A percentile compares a stretch with the other conserved stretches of the same genome.
Conservation (phyloP, 2,113 vertebrate species). For the Arvicanthis niloticus region DNA sequence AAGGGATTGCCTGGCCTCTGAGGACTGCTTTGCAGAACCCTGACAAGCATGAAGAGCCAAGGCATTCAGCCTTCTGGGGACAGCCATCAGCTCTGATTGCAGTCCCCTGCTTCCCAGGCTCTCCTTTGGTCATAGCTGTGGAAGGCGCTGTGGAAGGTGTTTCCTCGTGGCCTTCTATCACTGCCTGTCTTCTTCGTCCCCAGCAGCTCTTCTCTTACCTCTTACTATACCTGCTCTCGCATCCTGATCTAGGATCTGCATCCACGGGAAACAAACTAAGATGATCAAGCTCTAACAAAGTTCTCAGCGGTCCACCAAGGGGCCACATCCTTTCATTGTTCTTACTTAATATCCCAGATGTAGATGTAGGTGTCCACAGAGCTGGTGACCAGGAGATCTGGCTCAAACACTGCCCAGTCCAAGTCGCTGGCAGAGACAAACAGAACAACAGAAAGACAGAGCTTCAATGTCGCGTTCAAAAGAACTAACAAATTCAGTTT, state of each 20-base stretch:
- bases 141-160: too few species aligned
- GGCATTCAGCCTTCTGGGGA: not conserved
- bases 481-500: not conserved
- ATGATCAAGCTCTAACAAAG: not conserved
- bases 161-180: not conserved
- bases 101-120: not conserved
- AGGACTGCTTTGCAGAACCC: not conserved
- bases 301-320: not conserved
- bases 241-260: not conserved
- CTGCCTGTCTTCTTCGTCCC: not conserved
- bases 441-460: not conserved
- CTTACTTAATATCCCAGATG: slow-evolving; percentile 99
- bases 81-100: not conserved
- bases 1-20: not conserved
- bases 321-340: not conserved
- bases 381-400: slow-evolving; percentile 96
- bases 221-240: not conserved
- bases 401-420: slow-evolving; percentile 98
- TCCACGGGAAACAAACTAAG: not conserved
- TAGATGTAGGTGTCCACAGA: slow-evolving; percentile 99
- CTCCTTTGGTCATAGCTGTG: not conserved
- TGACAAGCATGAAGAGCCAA: not conserved
- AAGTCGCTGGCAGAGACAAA: slow-evolving; percentile 90
- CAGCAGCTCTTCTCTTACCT: not conserved
- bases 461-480: slow-evolving; percentile 15